Evolutionary conservation across 2,797 vertebrate genomes (phyloP).

Genomic region (Petrocephalus schoutedeni): DNA sequence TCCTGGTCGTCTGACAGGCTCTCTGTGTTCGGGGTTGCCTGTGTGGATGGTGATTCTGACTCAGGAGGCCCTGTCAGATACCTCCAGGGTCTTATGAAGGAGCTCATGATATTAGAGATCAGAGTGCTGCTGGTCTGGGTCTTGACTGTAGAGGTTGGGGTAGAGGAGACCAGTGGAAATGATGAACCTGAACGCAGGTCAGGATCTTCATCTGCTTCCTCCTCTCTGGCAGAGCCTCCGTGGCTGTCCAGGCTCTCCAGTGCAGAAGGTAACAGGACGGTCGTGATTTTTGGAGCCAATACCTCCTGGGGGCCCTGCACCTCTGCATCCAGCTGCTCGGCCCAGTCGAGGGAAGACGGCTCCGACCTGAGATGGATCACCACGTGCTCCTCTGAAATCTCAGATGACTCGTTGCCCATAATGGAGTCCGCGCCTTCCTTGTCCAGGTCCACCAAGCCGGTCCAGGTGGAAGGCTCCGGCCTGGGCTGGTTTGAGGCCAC

Average conservation of each 20-base stretch:
- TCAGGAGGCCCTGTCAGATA: constrained; percentile 51
- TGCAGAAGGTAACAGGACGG: constrained; percentile 31
- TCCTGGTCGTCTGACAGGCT: constrained; percentile 40
- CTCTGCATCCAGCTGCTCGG: constrained; percentile 23
- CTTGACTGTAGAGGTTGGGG: constrained; percentile 45
- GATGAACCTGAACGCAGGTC: constrained; percentile 32
- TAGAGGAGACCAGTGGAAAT: constrained; percentile 34
- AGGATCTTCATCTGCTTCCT: constrained; percentile 33
- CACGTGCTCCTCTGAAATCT: constrained; percentile 66
- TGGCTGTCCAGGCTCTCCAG: constrained; percentile 44
- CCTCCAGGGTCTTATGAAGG: constrained; percentile 63
- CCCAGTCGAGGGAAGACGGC: constrained; percentile 37
- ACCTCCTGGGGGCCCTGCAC: constrained; percentile 25
- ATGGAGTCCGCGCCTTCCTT: constrained; percentile 46
- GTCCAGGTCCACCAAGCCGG: constrained; percentile 50
- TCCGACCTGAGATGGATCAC: constrained; percentile 54
- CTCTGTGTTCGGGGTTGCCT: constrained; percentile 32
- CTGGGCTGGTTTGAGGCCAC: constrained; percentile 25
- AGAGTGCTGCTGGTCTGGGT: constrained; percentile 53
- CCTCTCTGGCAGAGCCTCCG: constrained; percentile 59
- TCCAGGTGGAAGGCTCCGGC: constrained; percentile 53
- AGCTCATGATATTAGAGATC: constrained; percentile 60
- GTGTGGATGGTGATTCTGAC: constrained; percentile 18
- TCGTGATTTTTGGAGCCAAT: constrained; percentile 26
- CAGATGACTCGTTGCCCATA: constrained; percentile 51